A percentile compares a stretch with the other conserved stretches of the same genome.
These are phyloP conservation scores for Seriola dumerili DNA, from an alignment of 2,113 vertebrate species.

Conservation along the genomic window DNA sequence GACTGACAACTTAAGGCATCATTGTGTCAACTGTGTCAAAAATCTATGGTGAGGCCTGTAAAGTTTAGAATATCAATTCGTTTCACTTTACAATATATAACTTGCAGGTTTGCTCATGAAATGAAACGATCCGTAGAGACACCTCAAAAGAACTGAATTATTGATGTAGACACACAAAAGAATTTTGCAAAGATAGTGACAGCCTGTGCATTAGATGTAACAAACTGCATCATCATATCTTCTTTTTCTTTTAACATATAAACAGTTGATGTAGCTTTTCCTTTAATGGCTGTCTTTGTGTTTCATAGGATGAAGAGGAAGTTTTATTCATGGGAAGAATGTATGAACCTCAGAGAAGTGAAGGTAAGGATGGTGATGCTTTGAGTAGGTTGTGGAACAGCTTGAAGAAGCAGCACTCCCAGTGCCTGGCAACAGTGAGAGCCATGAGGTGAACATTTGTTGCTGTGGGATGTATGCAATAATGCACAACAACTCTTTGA, in stretches of 20 bases:
- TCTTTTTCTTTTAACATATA: background rate
- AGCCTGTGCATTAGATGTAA: background rate
- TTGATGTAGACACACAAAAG: conserved; percentile 48
- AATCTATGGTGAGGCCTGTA: background rate
- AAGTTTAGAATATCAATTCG: background rate
- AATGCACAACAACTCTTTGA: background rate
- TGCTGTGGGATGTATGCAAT: background rate
- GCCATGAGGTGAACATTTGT: background rate
- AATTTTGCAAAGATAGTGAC: conserved; percentile 22
- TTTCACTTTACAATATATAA: conserved; percentile 2
- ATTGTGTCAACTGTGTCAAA: background rate
- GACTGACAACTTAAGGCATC: background rate
- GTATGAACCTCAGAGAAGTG: conserved; percentile 98
- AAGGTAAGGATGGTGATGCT: conserved; percentile 87
- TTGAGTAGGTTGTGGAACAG: background rate
- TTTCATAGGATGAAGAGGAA: conserved; percentile 96
- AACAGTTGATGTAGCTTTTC: background rate
- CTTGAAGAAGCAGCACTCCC: background rate
- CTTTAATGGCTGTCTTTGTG: conserved; percentile 4
- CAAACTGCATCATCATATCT: background rate
- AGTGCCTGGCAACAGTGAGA: background rate
- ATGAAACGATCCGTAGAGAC: conserved; percentile 23
- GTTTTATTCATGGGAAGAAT: conserved; percentile 99
- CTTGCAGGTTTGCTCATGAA: background rate
- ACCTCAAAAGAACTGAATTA: conserved; percentile 33